phyloP scores from a whole-genome alignment of 2,797 vertebrate species.

The Anabacerthia variegaticeps region DNA sequence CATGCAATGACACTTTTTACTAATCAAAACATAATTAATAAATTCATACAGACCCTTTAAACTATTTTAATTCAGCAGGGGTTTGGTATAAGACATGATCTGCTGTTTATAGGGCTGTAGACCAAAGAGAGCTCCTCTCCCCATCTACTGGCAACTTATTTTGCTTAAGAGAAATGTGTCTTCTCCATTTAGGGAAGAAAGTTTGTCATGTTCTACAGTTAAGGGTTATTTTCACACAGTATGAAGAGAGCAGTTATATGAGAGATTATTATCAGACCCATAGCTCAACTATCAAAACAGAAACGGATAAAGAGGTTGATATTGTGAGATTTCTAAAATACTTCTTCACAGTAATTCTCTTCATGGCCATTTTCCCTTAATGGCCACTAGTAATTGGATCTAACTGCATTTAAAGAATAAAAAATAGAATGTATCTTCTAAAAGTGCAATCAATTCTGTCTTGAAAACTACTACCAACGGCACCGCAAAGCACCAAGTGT shows the following conservation, averaged over 20 bases:
- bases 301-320: neutral
- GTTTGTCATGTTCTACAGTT: neutral
- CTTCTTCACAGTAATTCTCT: neutral
- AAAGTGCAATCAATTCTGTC: neutral
- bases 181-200: neutral
- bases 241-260: neutral
- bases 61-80: neutral
- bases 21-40: neutral
- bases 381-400: neutral
- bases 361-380: neutral
- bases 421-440: fast-evolving
- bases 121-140: neutral
- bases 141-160: neutral
- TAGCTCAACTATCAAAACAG: neutral
- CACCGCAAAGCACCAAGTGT: neutral
- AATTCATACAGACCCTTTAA: neutral
- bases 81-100: neutral
- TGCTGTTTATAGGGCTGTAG: neutral
- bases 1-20: neutral
- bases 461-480: neutral
- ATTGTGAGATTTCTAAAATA: neutral
- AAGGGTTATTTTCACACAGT: neutral
- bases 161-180: neutral
- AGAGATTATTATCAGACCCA: neutral
- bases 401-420: neutral